These are phyloP conservation scores for Papilio protenor DNA, from an alignment of 2,888 invertebrate genomes.

Conservation along the genomic window DNA sequence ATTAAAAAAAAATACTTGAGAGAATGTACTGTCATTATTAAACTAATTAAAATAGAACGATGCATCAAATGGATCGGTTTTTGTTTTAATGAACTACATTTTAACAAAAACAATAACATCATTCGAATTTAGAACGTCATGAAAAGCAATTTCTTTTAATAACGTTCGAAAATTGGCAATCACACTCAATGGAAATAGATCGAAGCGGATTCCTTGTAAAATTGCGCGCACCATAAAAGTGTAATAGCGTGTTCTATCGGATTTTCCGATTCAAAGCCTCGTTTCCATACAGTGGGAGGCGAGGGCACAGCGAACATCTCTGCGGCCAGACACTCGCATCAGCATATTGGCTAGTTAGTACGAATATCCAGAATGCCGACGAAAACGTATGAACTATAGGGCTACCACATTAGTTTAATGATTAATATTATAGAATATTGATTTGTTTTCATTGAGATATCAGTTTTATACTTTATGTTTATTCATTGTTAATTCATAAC, in stretches of 20 bases:
- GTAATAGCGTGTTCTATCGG: slow-evolving; percentile 64
- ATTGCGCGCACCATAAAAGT: slow-evolving; percentile 62
- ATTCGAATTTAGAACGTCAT: not conserved
- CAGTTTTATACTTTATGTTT: no score
- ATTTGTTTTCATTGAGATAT: no score
- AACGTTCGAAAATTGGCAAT: slow-evolving; percentile 43
- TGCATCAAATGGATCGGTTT: not conserved
- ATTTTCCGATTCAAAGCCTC: slow-evolving; percentile 63
- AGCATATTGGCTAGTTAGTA: slow-evolving; percentile 73
- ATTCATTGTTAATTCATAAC: no score
- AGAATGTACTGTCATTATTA: not conserved
- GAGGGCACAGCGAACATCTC: slow-evolving; percentile 47
- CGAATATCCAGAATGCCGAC: slow-evolving; percentile 57
- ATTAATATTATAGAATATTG: no score
- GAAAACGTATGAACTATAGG: slow-evolving; percentile 52
- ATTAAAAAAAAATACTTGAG: not conserved
- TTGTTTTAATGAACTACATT: not conserved
- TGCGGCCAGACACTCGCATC: slow-evolving; percentile 60
- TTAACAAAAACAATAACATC: no score
- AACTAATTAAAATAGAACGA: not conserved
- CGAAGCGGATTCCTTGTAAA: slow-evolving; percentile 55
- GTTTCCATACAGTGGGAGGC: slow-evolving; percentile 47
- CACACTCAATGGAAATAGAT: slow-evolving; percentile 35
- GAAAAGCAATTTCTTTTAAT: slow-evolving; percentile 33
- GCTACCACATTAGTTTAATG: slow-evolving; percentile 44